phyloP scores from a whole-genome alignment of 2,113 vertebrate genomes.

The Oryzias curvinotus region DNA sequence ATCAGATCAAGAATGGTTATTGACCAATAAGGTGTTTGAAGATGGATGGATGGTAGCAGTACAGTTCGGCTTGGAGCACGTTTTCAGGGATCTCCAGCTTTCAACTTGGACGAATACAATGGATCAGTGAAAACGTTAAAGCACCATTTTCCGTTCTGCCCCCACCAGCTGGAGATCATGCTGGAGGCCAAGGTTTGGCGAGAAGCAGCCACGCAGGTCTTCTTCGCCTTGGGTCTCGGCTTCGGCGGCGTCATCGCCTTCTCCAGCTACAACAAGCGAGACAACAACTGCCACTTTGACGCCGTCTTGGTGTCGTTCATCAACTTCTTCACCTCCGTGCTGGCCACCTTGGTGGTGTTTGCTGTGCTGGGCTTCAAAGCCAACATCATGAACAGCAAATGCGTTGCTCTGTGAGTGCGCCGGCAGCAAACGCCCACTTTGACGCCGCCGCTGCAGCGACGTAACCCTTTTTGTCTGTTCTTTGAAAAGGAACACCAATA shows the following conservation, averaged over 20 bases:
- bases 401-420: conserved; percentile 78
- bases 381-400: conserved; percentile 90
- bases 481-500: conserved; percentile 83
- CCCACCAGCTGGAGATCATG: conserved; percentile 95
- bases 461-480: not conserved
- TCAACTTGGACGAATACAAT: not conserved
- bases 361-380: conserved; percentile 98
- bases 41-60: too few species aligned
- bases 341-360: conserved; percentile 98
- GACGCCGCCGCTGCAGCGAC: not conserved
- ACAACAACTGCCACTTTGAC: conserved; percentile 99
- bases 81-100: not conserved
- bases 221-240: conserved; percentile 95
- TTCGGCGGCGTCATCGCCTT: conserved; percentile 98
- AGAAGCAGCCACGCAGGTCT: conserved; percentile 97
- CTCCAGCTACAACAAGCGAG: conserved; percentile 98
- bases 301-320: conserved; percentile 95
- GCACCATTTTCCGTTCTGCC: conserved; percentile 18
- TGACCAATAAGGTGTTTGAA: too few species aligned
- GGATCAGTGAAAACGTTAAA: not conserved
- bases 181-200: conserved; percentile 94
- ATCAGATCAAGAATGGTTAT: too few species aligned
- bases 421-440: not conserved
- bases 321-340: conserved; percentile 97
- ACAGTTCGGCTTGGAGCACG: too few species aligned